Base-by-base conservation (phyloP, 1,140 invertebrate species). In the Macrobrachium nipponense region DNA sequence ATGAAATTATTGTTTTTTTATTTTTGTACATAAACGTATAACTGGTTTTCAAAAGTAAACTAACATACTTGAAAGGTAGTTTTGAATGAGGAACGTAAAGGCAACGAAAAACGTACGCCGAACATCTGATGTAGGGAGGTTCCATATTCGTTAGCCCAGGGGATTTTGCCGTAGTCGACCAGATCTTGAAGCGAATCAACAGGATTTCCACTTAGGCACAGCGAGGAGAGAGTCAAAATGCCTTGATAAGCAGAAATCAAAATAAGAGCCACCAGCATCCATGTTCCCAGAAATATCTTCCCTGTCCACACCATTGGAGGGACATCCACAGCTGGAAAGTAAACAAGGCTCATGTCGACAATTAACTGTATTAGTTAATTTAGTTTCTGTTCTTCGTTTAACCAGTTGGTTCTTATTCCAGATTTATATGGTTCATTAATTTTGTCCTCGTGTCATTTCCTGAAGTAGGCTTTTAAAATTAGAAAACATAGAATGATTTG, bases 151-250 rank as follows among this genome's bases (percentile, higher is more conserved):
- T 70, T 70, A 14, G 68, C 68, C 68, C 68, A 70, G 5, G 68
- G 68, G 7, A 70, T 70, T 43, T 70, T 70, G 20, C 68, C 68
- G n/a, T 70, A 70, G 68, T 43, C 36, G 68, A 70, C 68, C 23
- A 70, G 23, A 5, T 70, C 68, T 15, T 70, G 23, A 15, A 70
- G 68, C 2, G 68, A 70, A 43, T 70, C 68, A n/a, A 70, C 68
- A 43, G 68, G 23, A 70, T 43, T 23, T 23, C 36, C n/a, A 70
- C 68, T 43, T 70, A 7, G 68, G 68, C 20, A 70, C 68, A 43
- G 68, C 68, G 36, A 70, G 68, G 14, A 70, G 68, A 12, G 68
- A 70, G 68, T 70, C 23, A 70, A 43, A 23, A 70, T 43, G 68
- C 68, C 68, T 43, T 43, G 15, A 43, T 70, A 70, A 12, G 68